These are phyloP conservation scores for Lepus oiostolus DNA, from an alignment of 2,797 vertebrate species.

Conservation along the genomic window DNA sequence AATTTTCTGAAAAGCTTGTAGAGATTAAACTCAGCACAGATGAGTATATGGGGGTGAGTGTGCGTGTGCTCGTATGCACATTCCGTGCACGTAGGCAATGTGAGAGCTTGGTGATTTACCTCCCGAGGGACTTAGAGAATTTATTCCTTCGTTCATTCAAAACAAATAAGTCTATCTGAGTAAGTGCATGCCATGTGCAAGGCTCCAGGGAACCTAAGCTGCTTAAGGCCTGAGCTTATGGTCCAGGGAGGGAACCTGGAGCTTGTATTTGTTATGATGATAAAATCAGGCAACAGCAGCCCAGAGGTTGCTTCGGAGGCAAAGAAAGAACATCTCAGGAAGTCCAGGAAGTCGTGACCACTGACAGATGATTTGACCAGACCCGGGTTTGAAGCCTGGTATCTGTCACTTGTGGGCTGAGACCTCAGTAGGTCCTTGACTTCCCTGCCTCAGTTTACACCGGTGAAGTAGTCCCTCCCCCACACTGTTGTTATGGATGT, in stretches of 20 bases:
- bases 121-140: not conserved
- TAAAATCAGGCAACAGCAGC: not conserved
- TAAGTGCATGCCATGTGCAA: not conserved
- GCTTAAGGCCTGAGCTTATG: not conserved
- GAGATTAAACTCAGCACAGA: not conserved
- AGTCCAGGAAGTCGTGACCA: not conserved
- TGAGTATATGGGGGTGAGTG: no score
- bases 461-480: not conserved
- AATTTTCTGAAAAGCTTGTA: slow-evolving; percentile 25
- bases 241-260: not conserved
- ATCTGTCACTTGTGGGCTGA: not conserved
- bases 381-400: not conserved
- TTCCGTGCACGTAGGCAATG: not conserved
- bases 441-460: not conserved
- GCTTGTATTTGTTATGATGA: not conserved
- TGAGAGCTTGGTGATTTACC: slow-evolving; percentile 31
- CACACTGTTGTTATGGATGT: not conserved
- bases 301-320: not conserved
- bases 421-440: not conserved
- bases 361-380: not conserved
- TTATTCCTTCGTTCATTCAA: slow-evolving; percentile 25
- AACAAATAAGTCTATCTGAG: not conserved
- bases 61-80: no score
- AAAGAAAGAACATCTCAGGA: not conserved
- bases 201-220: not conserved